Base-by-base conservation (phyloP, 2,888 invertebrate species). In the Troilus luridus region DNA sequence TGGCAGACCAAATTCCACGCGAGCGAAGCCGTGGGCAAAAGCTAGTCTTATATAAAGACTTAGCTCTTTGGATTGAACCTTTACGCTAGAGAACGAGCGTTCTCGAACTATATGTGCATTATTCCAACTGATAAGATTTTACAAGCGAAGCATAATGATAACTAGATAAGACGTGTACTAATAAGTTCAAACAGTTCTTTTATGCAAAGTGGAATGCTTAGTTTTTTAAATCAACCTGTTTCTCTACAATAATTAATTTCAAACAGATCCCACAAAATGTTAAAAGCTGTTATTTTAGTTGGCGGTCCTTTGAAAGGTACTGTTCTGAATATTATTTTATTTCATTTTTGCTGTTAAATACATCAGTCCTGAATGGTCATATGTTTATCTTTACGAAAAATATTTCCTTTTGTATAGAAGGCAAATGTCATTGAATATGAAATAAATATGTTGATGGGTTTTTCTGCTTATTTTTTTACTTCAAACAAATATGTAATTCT, bases 241-340 rank as follows among this genome's bases (percentile, higher is more conserved):
- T 67, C 67, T 27, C 24, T 27, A 27, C 12, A 0, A 14, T 24
- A 24, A 27, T 8, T 27, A 14, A 0, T 6, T 67, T 12, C 12
- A 67, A 2, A 2, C 24, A 67, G 12, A 67, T 6, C 67, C 12
- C 14, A 27, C 54, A 88, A 59, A 59, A 93, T 93, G 93, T 91
- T 93, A 62, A 93, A 93, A 92, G 93, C 93, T 85, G 97, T 98
- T 21, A 98, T 99, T 94, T 95, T 99, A 92, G 97, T 99, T 93
- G 99, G 99, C 54, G 98, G 99, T 10, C 98, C 98, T 0, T 97
- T 98, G 94, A 99, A 99, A 96, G 98, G 98, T 98, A 95, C 88
- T 21, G 6, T 24, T 14, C 24, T 14, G 14, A 27, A 24, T 14
- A 12, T 24, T 24, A 12, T 24, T 54, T 54, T 54, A 41, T 3